Evolutionary conservation across 2,113 vertebrate species (phyloP), one percentile per base, ranked within the genome.

Genomic region (Pantherophis guttatus): DNA sequence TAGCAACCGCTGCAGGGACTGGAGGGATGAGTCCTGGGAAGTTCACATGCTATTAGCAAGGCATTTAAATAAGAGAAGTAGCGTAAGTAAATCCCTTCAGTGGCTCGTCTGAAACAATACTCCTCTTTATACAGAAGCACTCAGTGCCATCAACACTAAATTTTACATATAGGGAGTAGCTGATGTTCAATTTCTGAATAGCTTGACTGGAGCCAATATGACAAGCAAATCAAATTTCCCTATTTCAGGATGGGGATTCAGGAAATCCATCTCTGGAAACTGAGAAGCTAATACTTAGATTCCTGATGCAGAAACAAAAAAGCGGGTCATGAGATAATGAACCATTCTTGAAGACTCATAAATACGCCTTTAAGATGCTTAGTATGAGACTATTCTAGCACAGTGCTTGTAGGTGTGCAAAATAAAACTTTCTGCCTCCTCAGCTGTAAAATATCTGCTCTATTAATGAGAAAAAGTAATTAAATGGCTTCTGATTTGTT

Each of bases 401-500:
- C 13, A 21, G 70, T 39, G 70, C 17, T 81, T 39, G 75, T 10
- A 81, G 33, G 33, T 81, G 17, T 10, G 75, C 33, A 26, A 44
- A 13, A 15, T 58, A 8, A 54, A 90, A 89, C 91, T 70, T 58
- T 92, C 59, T 90, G 92, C 57, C 70, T 89, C 54, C 55, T 90
- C 85, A 52, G 39, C 52, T 93, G 39, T 87, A 58, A 62, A 89
- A 1, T 26, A 24, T 87, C 70, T 86, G n/a, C 26, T 91, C n/a
- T 57, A 33, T 33, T 86, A 89, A 75, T 91, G 88, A 29, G 53
- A 58, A 93, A 92, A 93, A 65, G 86, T 92, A 7, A 54, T 39
- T 62, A 57, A 90, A 91, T 2, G 33, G 39, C 53, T 92, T 91
- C 89, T 92, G 52, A 88, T 92, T 86, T 85, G 21, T 10, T 55